These are phyloP conservation scores for Brachycybe producta DNA, from an alignment of 2,888 invertebrate genomes.

Conservation along the genomic window DNA sequence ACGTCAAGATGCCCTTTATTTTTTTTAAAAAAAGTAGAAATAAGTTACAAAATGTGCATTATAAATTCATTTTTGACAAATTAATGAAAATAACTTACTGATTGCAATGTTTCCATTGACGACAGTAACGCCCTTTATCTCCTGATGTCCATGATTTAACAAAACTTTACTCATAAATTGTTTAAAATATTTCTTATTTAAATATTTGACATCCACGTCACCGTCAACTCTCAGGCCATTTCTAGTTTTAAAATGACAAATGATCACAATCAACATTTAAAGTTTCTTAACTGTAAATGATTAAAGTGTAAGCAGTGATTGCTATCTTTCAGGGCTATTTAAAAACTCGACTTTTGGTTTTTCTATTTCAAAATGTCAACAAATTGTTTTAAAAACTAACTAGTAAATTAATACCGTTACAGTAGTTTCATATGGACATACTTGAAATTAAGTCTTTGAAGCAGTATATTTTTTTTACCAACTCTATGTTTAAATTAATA, in stretches of 20 bases:
- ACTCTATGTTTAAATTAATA: no score
- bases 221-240: conserved; percentile 3
- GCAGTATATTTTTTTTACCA: no score
- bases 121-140: background rate
- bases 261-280: no score
- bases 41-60: background rate
- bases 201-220: background rate
- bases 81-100: background rate
- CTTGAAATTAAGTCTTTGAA: no score
- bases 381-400: background rate
- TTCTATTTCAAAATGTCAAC: no score
- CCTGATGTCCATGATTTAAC: background rate
- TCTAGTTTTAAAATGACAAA: background rate
- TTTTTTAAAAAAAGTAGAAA: background rate
- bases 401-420: background rate
- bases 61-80: no score
- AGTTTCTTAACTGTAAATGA: no score
- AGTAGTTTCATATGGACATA: no score
- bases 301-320: no score
- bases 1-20: conserved; percentile 4
- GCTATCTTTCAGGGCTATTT: no score
- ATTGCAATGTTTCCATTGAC: background rate
- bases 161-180: background rate
- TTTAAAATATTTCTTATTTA: conserved; percentile 1
- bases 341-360: no score